Base-by-base conservation (phyloP, 2,888 invertebrate genomes). In the Standfussiana lucernea region DNA sequence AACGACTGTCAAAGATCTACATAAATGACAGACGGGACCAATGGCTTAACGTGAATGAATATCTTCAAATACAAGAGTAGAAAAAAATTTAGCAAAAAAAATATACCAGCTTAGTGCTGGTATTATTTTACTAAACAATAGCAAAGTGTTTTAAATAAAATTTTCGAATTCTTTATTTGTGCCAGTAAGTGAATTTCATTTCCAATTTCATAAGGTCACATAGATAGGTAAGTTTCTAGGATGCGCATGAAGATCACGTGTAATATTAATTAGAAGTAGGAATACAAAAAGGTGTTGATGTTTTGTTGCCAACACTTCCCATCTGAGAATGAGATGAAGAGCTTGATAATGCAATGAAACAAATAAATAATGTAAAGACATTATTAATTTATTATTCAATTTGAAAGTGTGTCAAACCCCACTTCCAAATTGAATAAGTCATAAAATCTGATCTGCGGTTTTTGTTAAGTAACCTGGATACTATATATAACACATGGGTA, bases 171-270 rank as follows among this genome's bases (percentile, higher is more conserved):
- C 0, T 15, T 70, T 35, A 21, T 71, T 45, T 32, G 13, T 28
- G n/a, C 32, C 4, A 15, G 3, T 64, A 35, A 56, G 24, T 69
- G 28, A 53, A 32, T 45, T 24, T n/a, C n/a, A n/a, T n/a, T n/a
- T n/a, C n/a, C n/a, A n/a, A n/a, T n/a, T n/a, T n/a, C n/a, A n/a
- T n/a, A 61, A 59, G 59, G 7, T 59, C 3, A 71, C 1, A 8
- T 7, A 66, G 68, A 82, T 79, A 66, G 68, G 79, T 79, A 50
- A 66, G 64, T 74, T 77, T 18, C n/a, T 37, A 35, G 62, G 45
- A 37, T 37, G 42, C n/a, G 13, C 11, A 71, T 59, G 35, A 45
- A 47, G 59, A 62, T 62, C 35, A 47, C 61, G 56, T 65, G 37
- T 50, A 45, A 50, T 70, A 18, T 56, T 45, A 64, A 32, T 10